phyloP scores from a whole-genome alignment of 2,888 invertebrate species.

The Idaea aversata region DNA sequence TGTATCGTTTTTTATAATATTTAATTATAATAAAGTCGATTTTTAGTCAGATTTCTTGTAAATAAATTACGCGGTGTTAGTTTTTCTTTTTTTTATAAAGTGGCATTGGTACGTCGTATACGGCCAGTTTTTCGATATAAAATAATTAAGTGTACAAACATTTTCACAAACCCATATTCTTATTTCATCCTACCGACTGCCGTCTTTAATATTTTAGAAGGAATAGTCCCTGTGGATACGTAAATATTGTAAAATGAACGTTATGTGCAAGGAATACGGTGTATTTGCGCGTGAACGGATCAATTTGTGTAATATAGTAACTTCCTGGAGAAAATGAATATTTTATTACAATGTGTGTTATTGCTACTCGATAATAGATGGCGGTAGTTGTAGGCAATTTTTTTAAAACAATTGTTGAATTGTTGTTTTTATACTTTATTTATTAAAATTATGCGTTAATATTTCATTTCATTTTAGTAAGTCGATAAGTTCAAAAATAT shows the following conservation, averaged over 20 bases:
- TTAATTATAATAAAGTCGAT: not conserved
- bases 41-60: not conserved
- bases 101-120: slow-evolving; percentile 1
- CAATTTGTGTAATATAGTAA: slow-evolving; percentile 58
- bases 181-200: slow-evolving; percentile 53
- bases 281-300: slow-evolving; percentile 34
- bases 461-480: not conserved
- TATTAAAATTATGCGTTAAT: not conserved
- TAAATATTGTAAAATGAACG: slow-evolving; percentile 18
- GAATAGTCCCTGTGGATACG: slow-evolving; percentile 4
- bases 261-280: slow-evolving; percentile 33
- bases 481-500: not conserved
- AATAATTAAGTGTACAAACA: slow-evolving; percentile 42
- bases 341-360: slow-evolving; percentile 45
- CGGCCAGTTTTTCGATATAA: slow-evolving; percentile 12
- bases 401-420: not conserved
- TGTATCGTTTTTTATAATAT: not conserved
- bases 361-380: slow-evolving; percentile 42
- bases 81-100: slow-evolving; percentile 22
- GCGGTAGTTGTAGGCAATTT: slow-evolving; percentile 13
- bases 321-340: slow-evolving; percentile 60
- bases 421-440: not conserved
- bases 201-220: slow-evolving; percentile 59
- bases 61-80: not conserved
- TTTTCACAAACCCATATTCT: slow-evolving; percentile 45